A percentile compares a stretch with the other conserved stretches of the same genome.
Conservation (phyloP, 2,797 vertebrate genomes). For the Schizopygopsis malacanthus region DNA sequence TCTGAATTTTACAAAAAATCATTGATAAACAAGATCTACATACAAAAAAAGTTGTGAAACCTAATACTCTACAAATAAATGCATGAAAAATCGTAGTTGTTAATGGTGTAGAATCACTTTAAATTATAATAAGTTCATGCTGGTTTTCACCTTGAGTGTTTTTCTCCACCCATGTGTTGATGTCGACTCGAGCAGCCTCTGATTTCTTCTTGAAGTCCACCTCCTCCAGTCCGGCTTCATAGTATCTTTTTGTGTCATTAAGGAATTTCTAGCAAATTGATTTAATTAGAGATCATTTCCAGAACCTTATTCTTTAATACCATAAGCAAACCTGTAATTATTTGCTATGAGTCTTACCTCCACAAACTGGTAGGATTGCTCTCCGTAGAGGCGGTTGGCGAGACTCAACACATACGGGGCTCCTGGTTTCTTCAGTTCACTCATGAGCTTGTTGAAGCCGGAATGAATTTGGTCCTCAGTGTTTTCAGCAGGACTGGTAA, state of each 20-base stretch:
- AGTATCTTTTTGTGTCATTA: no score
- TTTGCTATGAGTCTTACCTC: no score
- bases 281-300: not conserved
- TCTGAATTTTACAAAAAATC: not conserved
- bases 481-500: constrained; percentile 11
- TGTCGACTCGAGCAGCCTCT: constrained; percentile 78
- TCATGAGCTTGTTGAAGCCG: constrained; percentile 65
- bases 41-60: no score
- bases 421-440: constrained; percentile 76
- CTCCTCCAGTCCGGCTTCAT: no score
- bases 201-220: constrained; percentile 30
- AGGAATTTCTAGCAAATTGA: no score
- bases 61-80: no score
- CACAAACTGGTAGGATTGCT: no score
- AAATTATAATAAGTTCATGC: no score
- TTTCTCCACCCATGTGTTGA: constrained; percentile 88
- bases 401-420: no score
- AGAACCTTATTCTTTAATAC: not conserved
- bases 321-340: not conserved
- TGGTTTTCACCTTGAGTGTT: constrained; percentile 81
- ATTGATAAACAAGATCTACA: no score
- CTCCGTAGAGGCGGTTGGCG: no score
- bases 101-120: not conserved
- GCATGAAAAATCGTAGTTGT: no score
- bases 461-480: constrained; percentile 66